Percentiles rank a stretch among this genome's conserved stretches.
Conservation (phyloP, 2,113 vertebrate genomes). For the Oxygymnocypris stewartii region DNA sequence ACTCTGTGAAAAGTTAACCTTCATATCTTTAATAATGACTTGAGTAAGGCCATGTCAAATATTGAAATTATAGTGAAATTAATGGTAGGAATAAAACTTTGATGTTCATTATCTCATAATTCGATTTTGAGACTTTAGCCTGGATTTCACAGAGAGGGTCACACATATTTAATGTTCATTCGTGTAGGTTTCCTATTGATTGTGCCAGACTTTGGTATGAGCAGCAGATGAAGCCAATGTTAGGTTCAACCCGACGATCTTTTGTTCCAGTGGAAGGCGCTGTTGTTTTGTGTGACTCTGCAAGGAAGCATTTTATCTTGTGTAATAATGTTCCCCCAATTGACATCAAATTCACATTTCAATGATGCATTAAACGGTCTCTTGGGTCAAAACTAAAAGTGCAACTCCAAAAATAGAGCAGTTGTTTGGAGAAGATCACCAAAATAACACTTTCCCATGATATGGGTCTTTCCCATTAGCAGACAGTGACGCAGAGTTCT, state of each 20-base stretch:
- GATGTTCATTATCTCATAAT: no score
- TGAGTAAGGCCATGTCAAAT: no score
- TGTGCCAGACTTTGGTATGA: not conserved
- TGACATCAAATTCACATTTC: not conserved
- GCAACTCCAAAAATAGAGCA: not conserved
- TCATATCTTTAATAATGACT: no score
- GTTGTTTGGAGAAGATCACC: not conserved
- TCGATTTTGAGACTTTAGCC: no score
- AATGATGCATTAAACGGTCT: not conserved
- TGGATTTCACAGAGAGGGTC: no score
- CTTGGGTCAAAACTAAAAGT: not conserved
- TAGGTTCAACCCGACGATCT: not conserved
- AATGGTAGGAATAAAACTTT: no score
- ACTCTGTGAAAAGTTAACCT: no score
- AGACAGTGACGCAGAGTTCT: not conserved
- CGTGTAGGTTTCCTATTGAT: no score
- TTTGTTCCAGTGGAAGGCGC: not conserved
- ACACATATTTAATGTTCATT: no score
- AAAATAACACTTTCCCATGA: slow-evolving; percentile 40
- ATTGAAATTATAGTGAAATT: no score
- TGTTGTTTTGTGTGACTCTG: not conserved
- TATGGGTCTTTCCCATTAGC: slow-evolving; percentile 24
- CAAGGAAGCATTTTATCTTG: not conserved
- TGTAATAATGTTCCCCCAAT: not conserved
- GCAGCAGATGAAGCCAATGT: slow-evolving; percentile 41